Evolutionary conservation across 2,797 vertebrate species (phyloP), one percentile per base, ranked within the genome.

Genomic region (Falco berigora): DNA sequence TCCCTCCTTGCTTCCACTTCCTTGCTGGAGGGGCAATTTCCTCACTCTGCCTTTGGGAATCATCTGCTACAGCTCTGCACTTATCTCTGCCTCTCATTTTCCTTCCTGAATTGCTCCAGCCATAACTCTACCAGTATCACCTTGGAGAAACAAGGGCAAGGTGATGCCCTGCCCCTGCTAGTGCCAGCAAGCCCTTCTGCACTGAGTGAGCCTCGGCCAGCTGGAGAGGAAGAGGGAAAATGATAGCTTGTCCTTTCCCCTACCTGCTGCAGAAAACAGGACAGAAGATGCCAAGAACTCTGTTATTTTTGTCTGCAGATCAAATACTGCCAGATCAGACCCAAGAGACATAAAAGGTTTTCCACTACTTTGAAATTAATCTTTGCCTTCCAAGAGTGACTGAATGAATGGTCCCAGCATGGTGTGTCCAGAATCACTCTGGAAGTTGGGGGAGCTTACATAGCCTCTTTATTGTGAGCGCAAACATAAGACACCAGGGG

Each of bases 271-370:
- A 66, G 86, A 69, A 93, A 92, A 47, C 74, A 68, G 83, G 58
- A 73, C 55, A 50, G 69, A 83, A 91, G 79, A 24, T 84, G 69
- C 79, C 52, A 66, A 53, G 62, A 86, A 72, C 38, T 44, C 66
- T 40, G 72, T 77, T 94, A 95, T 94, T 96, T 95, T 50, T 73
- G 23, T 78, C 92, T 86, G 73, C 58, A 76, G 55, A 92, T 94
- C 92, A 96, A 86, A 90, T 34, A 5, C 46, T 73, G 67, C 38
- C 53, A 86, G 88, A 86, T 92, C 88, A 88, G 79, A 67, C 83
- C 44, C 64, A 63, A 62, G 58, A 86, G 67, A 92, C 59, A 78
- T 44, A 44, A 92, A 90, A 90, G 34, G 18, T 63, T 88, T 91
- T 14, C 50, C 16, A 23, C 78, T 78, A 19, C 79, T 95, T 90